phyloP scores from a whole-genome alignment of 1,140 invertebrate species.

The Heliconius nattereri region DNA sequence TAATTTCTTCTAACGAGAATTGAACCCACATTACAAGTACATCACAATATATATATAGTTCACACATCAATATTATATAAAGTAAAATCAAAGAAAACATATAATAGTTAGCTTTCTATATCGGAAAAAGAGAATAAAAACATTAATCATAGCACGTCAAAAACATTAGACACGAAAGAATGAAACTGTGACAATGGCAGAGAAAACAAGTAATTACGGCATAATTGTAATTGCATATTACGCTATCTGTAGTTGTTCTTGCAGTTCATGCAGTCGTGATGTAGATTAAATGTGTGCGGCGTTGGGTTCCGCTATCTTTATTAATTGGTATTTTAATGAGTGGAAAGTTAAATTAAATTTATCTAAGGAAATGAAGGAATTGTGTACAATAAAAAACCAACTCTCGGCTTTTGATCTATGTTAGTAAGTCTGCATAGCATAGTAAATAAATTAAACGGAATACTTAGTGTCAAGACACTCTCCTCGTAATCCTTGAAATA shows the following conservation, averaged over 20 bases:
- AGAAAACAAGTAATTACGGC: constrained; percentile 27
- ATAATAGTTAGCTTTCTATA: not conserved
- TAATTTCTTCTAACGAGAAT: too few relatives aligned
- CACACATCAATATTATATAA: not conserved
- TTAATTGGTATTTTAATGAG: not conserved
- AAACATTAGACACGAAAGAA: constrained; percentile 26
- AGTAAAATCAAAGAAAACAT: not conserved
- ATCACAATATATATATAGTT: not conserved
- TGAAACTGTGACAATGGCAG: constrained; percentile 22
- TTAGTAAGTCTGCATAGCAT: too few relatives aligned
- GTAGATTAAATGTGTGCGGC: not conserved
- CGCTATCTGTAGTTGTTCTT: not conserved
- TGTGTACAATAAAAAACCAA: too few relatives aligned
- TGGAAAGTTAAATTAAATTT: not conserved
- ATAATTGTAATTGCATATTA: constrained; percentile 10
- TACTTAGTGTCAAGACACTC: not conserved
- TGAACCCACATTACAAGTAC: not conserved
- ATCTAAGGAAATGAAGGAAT: too few relatives aligned
- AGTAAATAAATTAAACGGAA: too few relatives aligned
- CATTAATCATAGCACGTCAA: constrained; percentile 29
- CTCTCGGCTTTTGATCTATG: too few relatives aligned
- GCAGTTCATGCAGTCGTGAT: not conserved
- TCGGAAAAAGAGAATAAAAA: constrained; percentile 11
- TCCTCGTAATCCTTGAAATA: too few relatives aligned
- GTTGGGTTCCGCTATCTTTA: not conserved